A percentile compares a stretch with the other conserved stretches of the same genome.
phyloP scores from a whole-genome alignment of 2,888 invertebrate genomes.

The Anthophora plumipes region DNA sequence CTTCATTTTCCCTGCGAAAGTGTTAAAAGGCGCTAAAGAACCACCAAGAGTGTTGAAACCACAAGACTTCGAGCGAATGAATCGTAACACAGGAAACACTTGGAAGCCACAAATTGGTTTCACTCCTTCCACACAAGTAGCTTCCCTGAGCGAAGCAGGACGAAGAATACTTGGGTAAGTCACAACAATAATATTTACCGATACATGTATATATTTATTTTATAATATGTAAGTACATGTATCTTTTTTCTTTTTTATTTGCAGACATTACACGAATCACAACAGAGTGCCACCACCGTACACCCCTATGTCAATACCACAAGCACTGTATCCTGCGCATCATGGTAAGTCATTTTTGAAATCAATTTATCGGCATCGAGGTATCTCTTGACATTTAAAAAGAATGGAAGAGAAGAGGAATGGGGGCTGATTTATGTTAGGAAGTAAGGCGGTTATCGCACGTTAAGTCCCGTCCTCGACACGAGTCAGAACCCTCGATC shows the following conservation, averaged over 20 bases:
- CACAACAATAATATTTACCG: neutral
- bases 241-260: conserved; percentile 40
- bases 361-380: neutral
- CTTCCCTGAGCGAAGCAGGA: conserved; percentile 89
- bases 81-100: conserved; percentile 81
- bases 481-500: conserved; percentile 30
- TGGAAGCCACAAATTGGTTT: conserved; percentile 93
- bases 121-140: conserved; percentile 88
- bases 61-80: conserved; percentile 89
- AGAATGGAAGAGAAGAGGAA: neutral
- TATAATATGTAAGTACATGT: no score
- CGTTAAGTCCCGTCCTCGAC: neutral
- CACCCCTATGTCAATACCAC: conserved; percentile 79
- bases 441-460: neutral
- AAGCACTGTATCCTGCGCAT: conserved; percentile 56
- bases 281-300: conserved; percentile 79
- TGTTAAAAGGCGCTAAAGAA: conserved; percentile 88
- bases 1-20: conserved; percentile 91
- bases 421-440: neutral
- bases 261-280: conserved; percentile 79
- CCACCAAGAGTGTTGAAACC: conserved; percentile 93
- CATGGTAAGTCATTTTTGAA: conserved; percentile 73
- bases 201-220: neutral
- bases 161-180: conserved; percentile 90
- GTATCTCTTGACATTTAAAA: neutral